phyloP scores from a whole-genome alignment of 1,140 invertebrate species.

The Argopecten irradians region DNA sequence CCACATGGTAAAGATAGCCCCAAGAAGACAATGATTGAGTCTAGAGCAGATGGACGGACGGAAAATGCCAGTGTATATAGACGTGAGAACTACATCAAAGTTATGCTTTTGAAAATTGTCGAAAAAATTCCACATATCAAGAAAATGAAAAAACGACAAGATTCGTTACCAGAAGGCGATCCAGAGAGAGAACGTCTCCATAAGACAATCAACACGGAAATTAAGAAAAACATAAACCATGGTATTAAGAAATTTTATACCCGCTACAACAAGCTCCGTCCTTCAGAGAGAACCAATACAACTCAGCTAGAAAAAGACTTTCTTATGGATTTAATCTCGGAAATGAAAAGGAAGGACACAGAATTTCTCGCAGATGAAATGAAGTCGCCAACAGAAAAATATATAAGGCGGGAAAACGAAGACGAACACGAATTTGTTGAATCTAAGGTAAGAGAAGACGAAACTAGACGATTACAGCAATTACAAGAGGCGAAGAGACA shows the following conservation, averaged over 20 bases:
- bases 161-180: conserved; percentile 2
- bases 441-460: background rate
- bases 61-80: background rate
- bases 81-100: background rate
- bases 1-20: background rate
- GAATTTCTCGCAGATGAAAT: background rate
- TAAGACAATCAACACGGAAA: background rate
- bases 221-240: background rate
- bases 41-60: background rate
- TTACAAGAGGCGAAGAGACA: background rate
- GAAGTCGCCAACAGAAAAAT: background rate
- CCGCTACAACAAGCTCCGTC: background rate
- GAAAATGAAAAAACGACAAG: conserved; percentile 3
- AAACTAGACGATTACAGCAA: background rate
- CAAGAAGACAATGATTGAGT: background rate
- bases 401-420: background rate
- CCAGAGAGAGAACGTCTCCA: background rate
- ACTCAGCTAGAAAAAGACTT: background rate
- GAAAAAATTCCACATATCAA: background rate
- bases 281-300: background rate
- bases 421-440: background rate
- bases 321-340: background rate
- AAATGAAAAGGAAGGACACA: background rate
- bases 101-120: background rate
- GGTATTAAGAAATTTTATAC: background rate